Percentiles rank a stretch among this genome's conserved stretches.
Conservation (phyloP, 2,888 invertebrate species). For the Chironomus tentans region DNA sequence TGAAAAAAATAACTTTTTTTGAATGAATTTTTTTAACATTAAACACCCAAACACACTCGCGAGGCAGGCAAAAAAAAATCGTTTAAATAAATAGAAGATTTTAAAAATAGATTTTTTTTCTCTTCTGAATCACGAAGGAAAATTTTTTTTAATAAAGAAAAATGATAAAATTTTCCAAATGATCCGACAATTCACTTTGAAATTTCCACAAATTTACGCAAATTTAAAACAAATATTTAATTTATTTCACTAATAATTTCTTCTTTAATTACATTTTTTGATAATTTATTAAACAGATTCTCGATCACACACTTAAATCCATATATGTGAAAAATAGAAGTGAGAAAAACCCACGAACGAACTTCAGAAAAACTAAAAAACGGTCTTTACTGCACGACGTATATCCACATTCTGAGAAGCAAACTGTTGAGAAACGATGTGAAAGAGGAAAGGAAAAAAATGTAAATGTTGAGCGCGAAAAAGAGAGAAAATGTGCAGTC, state of each 20-base stretch:
- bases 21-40: conserved; percentile 16
- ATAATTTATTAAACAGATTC: conserved; percentile 1
- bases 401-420: not conserved
- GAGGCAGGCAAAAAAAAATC: conserved; percentile 1
- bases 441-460: not conserved
- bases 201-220: conserved; percentile 9
- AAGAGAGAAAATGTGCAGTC: not conserved
- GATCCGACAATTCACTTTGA: not conserved
- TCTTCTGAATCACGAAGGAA: not conserved
- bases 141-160: not conserved
- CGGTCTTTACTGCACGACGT: not conserved
- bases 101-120: conserved; percentile 26
- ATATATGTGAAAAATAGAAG: conserved; percentile 13
- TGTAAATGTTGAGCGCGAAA: not conserved
- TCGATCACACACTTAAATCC: not conserved
- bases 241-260: not conserved
- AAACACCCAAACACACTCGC: conserved; percentile 22
- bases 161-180: conserved; percentile 25
- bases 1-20: not conserved
- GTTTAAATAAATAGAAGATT: conserved; percentile 25
- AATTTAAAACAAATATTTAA: not conserved
- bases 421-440: not conserved
- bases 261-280: conserved; percentile 18
- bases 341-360: not conserved
- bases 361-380: not conserved